Evolutionary conservation across 2,888 invertebrate species (phyloP).

Genomic region (Choreutis nemorana): DNA sequence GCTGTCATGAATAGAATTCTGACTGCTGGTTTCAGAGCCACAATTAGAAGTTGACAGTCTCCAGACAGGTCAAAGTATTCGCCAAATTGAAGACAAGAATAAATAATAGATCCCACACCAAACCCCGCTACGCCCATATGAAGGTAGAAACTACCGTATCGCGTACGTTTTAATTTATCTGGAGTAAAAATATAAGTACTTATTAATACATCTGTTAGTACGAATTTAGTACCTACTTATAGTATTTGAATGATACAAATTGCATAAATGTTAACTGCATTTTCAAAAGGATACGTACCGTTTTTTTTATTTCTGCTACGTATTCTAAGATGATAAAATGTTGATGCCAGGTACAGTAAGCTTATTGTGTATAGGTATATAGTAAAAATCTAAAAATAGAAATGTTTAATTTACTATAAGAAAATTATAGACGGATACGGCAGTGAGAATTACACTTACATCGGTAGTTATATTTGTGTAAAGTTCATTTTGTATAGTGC

Average conservation of each 20-base stretch:
- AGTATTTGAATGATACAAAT: neutral
- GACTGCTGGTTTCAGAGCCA: conserved; percentile 69
- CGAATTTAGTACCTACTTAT: too few relatives aligned
- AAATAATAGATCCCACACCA: conserved; percentile 75
- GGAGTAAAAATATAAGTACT: neutral
- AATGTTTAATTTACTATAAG: conserved; percentile 1
- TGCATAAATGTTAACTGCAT: neutral
- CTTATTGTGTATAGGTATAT: conserved; percentile 77
- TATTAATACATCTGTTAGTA: neutral
- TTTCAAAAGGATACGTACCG: conserved; percentile 23
- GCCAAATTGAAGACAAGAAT: conserved; percentile 76
- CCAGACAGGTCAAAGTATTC: conserved; percentile 72
- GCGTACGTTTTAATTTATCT: conserved; percentile 38
- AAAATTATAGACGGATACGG: neutral
- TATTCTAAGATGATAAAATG: conserved; percentile 68
- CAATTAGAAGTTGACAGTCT: conserved; percentile 66
- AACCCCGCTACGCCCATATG: conserved; percentile 72
- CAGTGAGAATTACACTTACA: conserved; percentile 24
- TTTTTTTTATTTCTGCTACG: conserved; percentile 39
- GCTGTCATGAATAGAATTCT: conserved; percentile 72
- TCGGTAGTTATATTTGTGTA: conserved; percentile 50
- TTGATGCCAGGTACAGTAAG: conserved; percentile 74
- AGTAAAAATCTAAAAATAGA: conserved; percentile 70
- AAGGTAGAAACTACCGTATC: conserved; percentile 70
- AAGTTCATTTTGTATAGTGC: conserved; percentile 66